These are phyloP conservation scores for Ladona fulva DNA, from an alignment of 1,140 invertebrate genomes.

Conservation along the genomic window DNA sequence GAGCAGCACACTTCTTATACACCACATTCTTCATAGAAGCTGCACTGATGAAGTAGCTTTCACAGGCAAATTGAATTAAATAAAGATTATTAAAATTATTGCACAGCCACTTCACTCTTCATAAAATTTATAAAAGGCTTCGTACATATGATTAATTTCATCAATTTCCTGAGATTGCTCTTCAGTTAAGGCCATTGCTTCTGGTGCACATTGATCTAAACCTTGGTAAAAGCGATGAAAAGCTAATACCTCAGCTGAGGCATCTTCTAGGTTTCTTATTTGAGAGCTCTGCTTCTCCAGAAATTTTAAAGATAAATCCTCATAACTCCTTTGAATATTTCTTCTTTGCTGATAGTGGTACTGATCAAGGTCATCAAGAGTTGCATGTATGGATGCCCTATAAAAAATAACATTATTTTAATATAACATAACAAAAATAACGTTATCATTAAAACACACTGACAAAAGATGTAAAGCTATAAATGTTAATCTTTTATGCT, in stretches of 20 bases:
- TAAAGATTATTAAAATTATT: no score
- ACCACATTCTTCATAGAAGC: no score
- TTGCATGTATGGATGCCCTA: background rate
- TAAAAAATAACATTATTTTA: no score
- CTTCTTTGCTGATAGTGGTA: background rate
- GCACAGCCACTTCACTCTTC: background rate
- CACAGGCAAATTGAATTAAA: no score
- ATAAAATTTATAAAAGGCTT: background rate
- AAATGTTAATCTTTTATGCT: no score
- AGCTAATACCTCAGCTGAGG: background rate
- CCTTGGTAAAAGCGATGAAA: constrained; percentile 11
- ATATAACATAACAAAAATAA: no score
- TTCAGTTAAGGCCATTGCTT: background rate
- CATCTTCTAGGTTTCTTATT: background rate
- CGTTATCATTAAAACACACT: no score
- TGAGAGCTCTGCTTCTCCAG: background rate
- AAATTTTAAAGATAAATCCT: background rate
- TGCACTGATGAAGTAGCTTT: no score
- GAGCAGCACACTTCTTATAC: no score
- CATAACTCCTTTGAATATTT: background rate
- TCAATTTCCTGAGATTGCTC: background rate
- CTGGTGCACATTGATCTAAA: background rate
- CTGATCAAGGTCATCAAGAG: background rate
- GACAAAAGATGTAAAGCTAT: no score
- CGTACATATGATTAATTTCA: background rate